These are phyloP conservation scores for Premnoplex brunnescens DNA, from an alignment of 2,797 vertebrate genomes.

Conservation along the genomic window DNA sequence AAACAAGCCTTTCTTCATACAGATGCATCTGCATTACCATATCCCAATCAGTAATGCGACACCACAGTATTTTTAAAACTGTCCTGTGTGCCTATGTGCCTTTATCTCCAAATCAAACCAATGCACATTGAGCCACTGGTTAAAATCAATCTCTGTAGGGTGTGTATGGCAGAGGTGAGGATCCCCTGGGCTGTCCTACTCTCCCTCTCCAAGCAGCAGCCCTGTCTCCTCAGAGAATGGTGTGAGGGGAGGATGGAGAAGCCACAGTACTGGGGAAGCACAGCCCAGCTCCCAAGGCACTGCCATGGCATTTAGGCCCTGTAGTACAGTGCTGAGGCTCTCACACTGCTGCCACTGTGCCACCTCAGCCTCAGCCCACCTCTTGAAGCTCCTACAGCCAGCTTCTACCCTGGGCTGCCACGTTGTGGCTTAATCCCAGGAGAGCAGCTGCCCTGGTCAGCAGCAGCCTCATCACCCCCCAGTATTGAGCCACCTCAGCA, in stretches of 20 bases:
- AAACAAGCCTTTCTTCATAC: neutral
- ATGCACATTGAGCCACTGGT: neutral
- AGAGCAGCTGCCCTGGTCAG: neutral
- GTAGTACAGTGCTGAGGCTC: neutral
- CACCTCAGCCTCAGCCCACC: neutral
- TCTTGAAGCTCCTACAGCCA: neutral
- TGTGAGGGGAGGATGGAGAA: neutral
- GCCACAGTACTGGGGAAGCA: neutral
- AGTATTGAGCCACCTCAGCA: neutral
- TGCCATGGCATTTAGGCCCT: neutral
- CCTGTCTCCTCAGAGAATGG: fast-evolving
- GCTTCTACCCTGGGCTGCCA: too few species aligned
- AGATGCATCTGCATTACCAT: neutral
- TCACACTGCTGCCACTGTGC: neutral
- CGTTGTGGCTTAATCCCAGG: fast-evolving
- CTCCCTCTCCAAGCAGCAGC: neutral
- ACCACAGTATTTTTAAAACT: neutral
- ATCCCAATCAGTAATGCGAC: neutral
- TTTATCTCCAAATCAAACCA: neutral
- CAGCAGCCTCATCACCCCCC: fast-evolving
- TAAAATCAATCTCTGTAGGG: neutral
- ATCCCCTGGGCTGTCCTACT: neutral
- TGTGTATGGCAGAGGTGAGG: neutral
- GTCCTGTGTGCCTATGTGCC: neutral
- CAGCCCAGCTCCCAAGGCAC: neutral